A percentile compares a stretch with the other conserved stretches of the same genome.
Evolutionary conservation across 2,797 vertebrate genomes (phyloP).

Genomic region (Cyclopterus lumpus): DNA sequence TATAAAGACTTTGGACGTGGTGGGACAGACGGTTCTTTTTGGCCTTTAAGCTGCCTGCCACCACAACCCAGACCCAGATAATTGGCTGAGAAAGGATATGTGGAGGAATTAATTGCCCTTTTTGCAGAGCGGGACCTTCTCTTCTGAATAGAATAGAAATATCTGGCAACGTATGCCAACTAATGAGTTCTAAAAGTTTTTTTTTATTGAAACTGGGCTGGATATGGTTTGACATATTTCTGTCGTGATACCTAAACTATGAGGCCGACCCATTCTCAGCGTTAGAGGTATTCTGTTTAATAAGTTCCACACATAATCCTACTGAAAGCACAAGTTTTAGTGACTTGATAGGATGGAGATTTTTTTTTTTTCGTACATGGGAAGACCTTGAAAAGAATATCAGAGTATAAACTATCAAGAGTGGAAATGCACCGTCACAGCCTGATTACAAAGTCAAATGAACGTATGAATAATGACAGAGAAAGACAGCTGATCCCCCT

Average conservation of each 20-base stretch:
- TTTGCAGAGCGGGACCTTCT: background rate
- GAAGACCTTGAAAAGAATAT: background rate
- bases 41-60: background rate
- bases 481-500: slow-evolving; percentile 20
- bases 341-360: background rate
- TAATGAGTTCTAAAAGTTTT: background rate
- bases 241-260: background rate
- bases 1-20: background rate
- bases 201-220: background rate
- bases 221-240: background rate
- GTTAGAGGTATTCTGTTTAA: background rate
- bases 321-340: background rate
- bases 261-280: background rate
- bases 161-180: background rate
- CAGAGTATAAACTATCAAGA: background rate
- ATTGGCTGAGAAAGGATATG: background rate
- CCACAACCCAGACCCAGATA: background rate
- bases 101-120: background rate
- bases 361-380: background rate
- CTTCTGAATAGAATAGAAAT: background rate
- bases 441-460: slow-evolving; percentile 1
- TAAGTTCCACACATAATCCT: background rate
- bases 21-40: background rate
- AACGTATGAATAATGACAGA: slow-evolving; percentile 12
- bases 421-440: slow-evolving; percentile 9